Evolutionary conservation across 2,113 vertebrate species (phyloP).

Genomic region (Spea multiplicata): DNA sequence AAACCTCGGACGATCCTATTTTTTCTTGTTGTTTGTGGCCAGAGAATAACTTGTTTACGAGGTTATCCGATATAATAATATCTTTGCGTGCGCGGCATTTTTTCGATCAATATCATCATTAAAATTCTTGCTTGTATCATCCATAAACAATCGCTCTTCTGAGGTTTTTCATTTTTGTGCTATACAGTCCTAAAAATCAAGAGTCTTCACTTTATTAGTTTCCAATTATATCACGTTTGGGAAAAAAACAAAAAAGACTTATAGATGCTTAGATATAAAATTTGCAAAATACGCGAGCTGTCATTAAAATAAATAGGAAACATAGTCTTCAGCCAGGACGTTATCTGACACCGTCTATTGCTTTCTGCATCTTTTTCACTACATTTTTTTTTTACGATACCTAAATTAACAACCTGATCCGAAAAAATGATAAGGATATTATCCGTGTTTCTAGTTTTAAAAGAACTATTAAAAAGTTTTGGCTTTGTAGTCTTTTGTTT

Average conservation of each 20-base stretch:
- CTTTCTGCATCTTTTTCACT: neutral
- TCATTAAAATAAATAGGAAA: conserved; percentile 22
- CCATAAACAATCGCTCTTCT: conserved; percentile 43
- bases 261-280: neutral
- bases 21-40: neutral
- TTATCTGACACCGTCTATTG: too few species aligned
- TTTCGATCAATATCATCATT: conserved; percentile 35
- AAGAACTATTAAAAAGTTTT: neutral
- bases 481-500: neutral
- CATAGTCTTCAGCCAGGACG: neutral
- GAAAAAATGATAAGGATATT: neutral
- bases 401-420: neutral
- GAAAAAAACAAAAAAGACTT: conserved; percentile 29
- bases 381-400: neutral
- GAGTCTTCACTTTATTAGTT: conserved; percentile 28
- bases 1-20: neutral
- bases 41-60: conserved; percentile 30
- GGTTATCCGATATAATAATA: conserved; percentile 25
- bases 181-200: conserved; percentile 4
- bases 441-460: neutral
- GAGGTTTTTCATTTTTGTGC: conserved; percentile 27
- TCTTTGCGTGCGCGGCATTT: conserved; percentile 32
- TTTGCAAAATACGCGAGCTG: neutral
- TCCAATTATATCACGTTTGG: conserved; percentile 42
- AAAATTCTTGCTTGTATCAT: conserved; percentile 36